These are phyloP conservation scores for Drosophila peninsularis DNA, from an alignment of 2,888 invertebrate genomes.

Conservation along the genomic window DNA sequence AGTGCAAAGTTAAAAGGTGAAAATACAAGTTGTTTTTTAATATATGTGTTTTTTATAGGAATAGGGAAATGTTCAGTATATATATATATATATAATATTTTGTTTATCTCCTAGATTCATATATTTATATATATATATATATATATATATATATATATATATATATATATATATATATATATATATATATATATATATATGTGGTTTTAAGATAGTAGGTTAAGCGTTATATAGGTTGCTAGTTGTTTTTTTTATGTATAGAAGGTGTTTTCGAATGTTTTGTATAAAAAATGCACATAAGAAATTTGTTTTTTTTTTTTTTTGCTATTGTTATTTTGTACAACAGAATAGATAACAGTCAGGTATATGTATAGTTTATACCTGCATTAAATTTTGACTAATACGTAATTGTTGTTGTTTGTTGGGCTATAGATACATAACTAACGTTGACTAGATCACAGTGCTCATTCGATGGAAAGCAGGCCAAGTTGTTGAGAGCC, in stretches of 20 bases:
- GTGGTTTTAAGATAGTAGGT: conserved; percentile 35
- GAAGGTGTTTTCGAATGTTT: conserved; percentile 19
- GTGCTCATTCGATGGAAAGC: conserved; percentile 16
- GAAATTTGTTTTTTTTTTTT: conserved; percentile 15
- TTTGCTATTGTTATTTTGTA: conserved; percentile 1
- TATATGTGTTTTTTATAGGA: conserved; percentile 23
- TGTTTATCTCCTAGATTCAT: conserved; percentile 33
- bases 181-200: conserved; percentile 34
- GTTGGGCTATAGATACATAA: conserved; percentile 20
- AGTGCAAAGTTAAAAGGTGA: conserved; percentile 76
- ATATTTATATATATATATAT: conserved; percentile 34
- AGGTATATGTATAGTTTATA: conserved; percentile 1
- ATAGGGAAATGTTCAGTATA: conserved; percentile 48
- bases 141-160: conserved; percentile 24
- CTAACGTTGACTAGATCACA: conserved; percentile 12
- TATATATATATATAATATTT: conserved; percentile 22
- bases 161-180: conserved; percentile 13
- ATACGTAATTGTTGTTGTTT: conserved; percentile 18
- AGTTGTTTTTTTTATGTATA: conserved; percentile 23
- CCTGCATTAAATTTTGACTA: conserved; percentile 31
- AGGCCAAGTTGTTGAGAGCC: conserved; percentile 5
- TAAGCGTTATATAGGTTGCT: conserved; percentile 51
- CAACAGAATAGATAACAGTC: conserved; percentile 13
- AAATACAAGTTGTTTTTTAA: conserved; percentile 41
- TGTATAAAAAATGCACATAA: conserved; percentile 23